These are phyloP conservation scores for Bombus vancouverensis DNA, from an alignment of 1,140 invertebrate species.

Conservation along the genomic window DNA sequence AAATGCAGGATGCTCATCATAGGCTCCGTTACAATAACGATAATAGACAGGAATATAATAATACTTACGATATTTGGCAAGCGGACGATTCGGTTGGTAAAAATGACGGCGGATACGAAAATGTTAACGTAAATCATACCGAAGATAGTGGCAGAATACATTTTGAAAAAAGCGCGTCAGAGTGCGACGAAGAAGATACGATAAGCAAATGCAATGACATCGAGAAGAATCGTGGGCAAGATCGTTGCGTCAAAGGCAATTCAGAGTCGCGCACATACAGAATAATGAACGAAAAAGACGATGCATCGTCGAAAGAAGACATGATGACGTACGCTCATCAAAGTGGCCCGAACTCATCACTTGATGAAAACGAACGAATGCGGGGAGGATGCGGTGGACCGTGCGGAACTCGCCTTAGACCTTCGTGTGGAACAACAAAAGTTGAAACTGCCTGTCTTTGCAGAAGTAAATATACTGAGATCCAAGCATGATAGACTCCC, in stretches of 20 bases:
- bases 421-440: conserved; percentile 39
- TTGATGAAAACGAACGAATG: conserved; percentile 66
- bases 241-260: conserved; percentile 13
- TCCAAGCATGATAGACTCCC: neutral
- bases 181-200: conserved; percentile 23
- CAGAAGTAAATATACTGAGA: conserved; percentile 2
- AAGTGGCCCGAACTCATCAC: conserved; percentile 11
- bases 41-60: conserved; percentile 26
- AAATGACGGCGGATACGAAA: conserved; percentile 61
- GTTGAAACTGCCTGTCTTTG: conserved; percentile 23
- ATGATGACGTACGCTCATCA: conserved; percentile 19
- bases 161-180: conserved; percentile 41
- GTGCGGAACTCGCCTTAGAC: conserved; percentile 45
- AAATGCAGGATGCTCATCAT: conserved; percentile 48
- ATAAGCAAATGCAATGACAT: conserved; percentile 34
- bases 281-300: conserved; percentile 58
- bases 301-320: conserved; percentile 45
- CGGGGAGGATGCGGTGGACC: conserved; percentile 69
- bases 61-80: conserved; percentile 57
- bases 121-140: conserved; percentile 15
- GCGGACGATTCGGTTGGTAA: conserved; percentile 53
- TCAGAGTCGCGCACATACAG: conserved; percentile 5
- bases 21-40: conserved; percentile 20
- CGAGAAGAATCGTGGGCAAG: conserved; percentile 42
- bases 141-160: conserved; percentile 38